phyloP scores from a whole-genome alignment of 2,888 invertebrate genomes.

The Ennomos quercinarius region DNA sequence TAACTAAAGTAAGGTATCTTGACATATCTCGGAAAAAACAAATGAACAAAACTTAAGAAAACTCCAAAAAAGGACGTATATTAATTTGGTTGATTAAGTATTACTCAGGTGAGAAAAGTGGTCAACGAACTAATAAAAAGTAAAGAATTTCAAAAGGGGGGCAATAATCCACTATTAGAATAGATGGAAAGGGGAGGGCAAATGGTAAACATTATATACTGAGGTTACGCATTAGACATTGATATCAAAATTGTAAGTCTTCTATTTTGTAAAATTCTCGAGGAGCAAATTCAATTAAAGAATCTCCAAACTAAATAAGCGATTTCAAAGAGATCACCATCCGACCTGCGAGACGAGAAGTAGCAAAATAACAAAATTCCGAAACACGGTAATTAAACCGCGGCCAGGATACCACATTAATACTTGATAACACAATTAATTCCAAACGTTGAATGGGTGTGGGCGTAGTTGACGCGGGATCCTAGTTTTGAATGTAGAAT shows the following conservation, averaged over 20 bases:
- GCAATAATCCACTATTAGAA: too few species aligned
- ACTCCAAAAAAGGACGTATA: too few species aligned
- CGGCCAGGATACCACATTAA: slow-evolving; percentile 75
- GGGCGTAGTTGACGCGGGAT: slow-evolving; percentile 26
- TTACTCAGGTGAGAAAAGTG: too few species aligned
- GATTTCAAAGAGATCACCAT: slow-evolving; percentile 17
- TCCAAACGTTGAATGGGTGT: slow-evolving; percentile 46
- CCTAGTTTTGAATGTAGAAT: neutral
- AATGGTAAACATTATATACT: too few species aligned
- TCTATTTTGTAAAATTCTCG: slow-evolving; percentile 1
- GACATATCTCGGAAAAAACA: too few species aligned
- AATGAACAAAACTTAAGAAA: too few species aligned
- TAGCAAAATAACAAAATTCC: slow-evolving; percentile 35
- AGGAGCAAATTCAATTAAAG: slow-evolving; percentile 10
- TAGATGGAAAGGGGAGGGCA: too few species aligned
- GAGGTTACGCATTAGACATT: too few species aligned
- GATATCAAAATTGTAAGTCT: neutral
- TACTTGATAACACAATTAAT: slow-evolving; percentile 85
- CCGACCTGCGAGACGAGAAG: slow-evolving; percentile 11
- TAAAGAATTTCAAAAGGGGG: too few species aligned
- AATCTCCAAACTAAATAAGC: slow-evolving; percentile 13
- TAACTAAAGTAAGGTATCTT: too few species aligned
- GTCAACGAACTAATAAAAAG: too few species aligned
- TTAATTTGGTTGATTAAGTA: too few species aligned
- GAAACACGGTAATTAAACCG: slow-evolving; percentile 66